Base-by-base conservation (phyloP, 1,140 invertebrate genomes). In the Agraylea sexmaculata region DNA sequence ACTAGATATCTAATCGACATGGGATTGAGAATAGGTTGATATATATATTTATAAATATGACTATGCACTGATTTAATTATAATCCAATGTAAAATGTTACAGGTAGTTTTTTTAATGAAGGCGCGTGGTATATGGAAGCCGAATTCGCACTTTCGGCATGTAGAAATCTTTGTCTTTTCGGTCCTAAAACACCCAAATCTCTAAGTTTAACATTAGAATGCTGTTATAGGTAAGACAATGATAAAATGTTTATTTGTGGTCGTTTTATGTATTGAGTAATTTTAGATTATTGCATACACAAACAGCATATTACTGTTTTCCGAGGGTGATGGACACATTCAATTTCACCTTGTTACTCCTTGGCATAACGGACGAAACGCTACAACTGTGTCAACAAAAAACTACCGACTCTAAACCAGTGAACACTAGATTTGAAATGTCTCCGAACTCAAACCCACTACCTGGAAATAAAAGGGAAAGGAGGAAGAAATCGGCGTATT, bases 31-130 rank as follows among this genome's bases (percentile, higher is more conserved):
- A 54, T 68, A 19, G 64, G 64, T 66, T 36, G 53, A 21, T 7
- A 25, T 42, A 15, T 13, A 21, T 38, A 27, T 27, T 35, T 6
- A 21, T 20, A 21, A 21, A 22, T 12, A 21, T 5, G 5, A 35
- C 15, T 21, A 21, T 20, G 5, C 8, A 31, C 15, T 17, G 6
- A 35, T 35, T 35, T 15, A 7, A 35, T 35, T 6, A 17, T 17
- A 17, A 35, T 21, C 18, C n/a, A 18, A 16, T 19, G 18, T 5
- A 34, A 34, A 34, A 18, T 34, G 16, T 38, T 51, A 46, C 79
- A 49, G 81, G 85, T 46, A 73, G 75, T 37, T 91, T 92, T 65
- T 70, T 90, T 1, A 81, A 77, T 52, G 87, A 91, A 52, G 80
- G 80, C n/a, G 85, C 85, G 1, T 88, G 83, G 80, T 85, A 81